Evolutionary conservation across 2,113 vertebrate species (phyloP), one percentile per base, ranked within the genome.

Genomic region (Mandrillus leucophaeus): DNA sequence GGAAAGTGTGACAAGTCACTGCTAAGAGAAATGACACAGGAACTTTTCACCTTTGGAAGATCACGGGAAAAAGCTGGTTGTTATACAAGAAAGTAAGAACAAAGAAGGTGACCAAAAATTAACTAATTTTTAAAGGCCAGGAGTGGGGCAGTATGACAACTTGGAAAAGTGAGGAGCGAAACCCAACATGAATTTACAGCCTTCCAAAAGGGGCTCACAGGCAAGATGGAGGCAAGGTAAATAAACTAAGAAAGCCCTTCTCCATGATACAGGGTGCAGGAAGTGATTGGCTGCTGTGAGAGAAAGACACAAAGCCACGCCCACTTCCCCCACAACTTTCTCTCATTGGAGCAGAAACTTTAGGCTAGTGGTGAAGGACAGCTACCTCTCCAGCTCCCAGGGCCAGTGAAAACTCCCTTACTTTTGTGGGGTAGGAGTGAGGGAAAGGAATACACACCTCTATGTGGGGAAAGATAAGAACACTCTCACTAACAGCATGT

Each of bases 341-440:
- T 50, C 27, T 57, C 18, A 9, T 8, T 92, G 25, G 2, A 75
- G 30, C 27, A 90, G 59, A 95, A 87, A 35, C 6, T 27, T 20
- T 80, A 68, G 45, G 14, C n/a, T 52, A 22, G 9, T 52, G 7
- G 9, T 61, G 45, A 90, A 45, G 30, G 11, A n/a, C 0, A 48
- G 30, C 4, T 45, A 48, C 64, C 10, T 66, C 14, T n/a, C 23
- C 12, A 72, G 30, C 40, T 76, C 45, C 35, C 17, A 52, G 35
- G 40, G 17, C 8, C 8, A 16, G 27, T 13, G 6, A 50, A 64
- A 92, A n/a, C n/a, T 13, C 2, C 38, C 25, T 52, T 80, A 10
- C 5, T 88, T 81, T 50, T n/a, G 0, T 5, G 9, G 10, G 1
- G 1, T 6, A 55, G 8, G 0, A 18, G 0, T 45, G 25, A 13